phyloP scores from a whole-genome alignment of 2,888 invertebrate species.

The Stramonita haemastoma region DNA sequence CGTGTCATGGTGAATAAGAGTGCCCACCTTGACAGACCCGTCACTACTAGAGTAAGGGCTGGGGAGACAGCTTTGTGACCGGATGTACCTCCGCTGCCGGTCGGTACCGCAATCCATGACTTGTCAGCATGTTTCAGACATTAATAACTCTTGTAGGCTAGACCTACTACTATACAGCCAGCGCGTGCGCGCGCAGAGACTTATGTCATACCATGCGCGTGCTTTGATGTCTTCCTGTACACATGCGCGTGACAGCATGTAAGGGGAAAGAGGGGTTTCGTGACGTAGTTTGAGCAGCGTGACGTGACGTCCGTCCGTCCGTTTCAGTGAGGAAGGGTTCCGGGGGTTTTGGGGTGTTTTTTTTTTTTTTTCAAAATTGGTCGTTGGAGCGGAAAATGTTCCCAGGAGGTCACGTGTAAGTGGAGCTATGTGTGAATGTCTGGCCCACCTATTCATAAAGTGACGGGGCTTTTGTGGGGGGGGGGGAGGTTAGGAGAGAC shows the following conservation, averaged over 20 bases:
- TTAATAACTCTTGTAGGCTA: neutral
- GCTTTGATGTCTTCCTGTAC: neutral
- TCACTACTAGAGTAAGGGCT: neutral
- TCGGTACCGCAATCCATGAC: too few relatives aligned
- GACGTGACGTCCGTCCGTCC: too few relatives aligned
- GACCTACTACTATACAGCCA: too few relatives aligned
- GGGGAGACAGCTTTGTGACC: neutral
- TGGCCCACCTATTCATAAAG: neutral
- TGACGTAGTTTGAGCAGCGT: too few relatives aligned
- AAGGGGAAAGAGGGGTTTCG: neutral
- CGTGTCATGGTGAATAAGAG: neutral
- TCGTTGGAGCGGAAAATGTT: constrained; percentile 8
- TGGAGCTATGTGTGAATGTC: neutral
- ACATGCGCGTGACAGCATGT: neutral
- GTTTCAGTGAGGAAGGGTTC: neutral
- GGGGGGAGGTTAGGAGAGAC: too few relatives aligned
- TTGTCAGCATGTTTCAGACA: too few relatives aligned
- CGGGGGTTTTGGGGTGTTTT: neutral
- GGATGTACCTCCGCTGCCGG: neutral
- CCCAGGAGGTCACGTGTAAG: neutral
- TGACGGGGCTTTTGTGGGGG: neutral
- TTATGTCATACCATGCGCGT: too few relatives aligned
- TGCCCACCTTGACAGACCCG: neutral
- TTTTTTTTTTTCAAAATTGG: neutral
- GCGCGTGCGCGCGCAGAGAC: neutral